Evolutionary conservation across 2,888 invertebrate species (phyloP).

Genomic region (Diaperis boleti): DNA sequence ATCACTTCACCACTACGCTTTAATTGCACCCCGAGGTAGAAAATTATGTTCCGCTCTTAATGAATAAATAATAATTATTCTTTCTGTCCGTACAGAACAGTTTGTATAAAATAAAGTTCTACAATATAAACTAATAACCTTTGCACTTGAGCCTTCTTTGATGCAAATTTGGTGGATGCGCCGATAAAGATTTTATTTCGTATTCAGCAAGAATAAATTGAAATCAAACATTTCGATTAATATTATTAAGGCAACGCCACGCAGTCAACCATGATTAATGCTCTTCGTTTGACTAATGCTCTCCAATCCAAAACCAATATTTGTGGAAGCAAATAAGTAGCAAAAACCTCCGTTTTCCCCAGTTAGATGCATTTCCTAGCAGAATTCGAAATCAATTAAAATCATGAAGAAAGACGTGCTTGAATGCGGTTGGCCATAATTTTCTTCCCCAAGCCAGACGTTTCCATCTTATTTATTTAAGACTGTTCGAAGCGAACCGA

Average conservation of each 20-base stretch:
- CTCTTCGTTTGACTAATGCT: conserved; percentile 14
- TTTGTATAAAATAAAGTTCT: too few relatives aligned
- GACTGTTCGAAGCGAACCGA: conserved; percentile 17
- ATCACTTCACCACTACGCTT: too few relatives aligned
- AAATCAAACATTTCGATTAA: conserved; percentile 22
- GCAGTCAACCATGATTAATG: conserved; percentile 35
- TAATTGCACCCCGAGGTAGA: too few relatives aligned
- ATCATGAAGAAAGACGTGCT: conserved; percentile 12
- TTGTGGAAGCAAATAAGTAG: conserved; percentile 1
- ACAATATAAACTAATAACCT: too few relatives aligned
- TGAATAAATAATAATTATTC: too few relatives aligned
- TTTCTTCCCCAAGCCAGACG: conserved; percentile 16
- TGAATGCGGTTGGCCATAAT: conserved; percentile 31
- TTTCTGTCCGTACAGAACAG: too few relatives aligned
- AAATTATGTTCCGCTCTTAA: too few relatives aligned
- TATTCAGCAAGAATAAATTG: conserved; percentile 3
- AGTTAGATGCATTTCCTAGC: conserved; percentile 6
- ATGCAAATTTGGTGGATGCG: conserved; percentile 32
- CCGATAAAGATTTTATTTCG: conserved; percentile 10
- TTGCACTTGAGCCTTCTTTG: too few relatives aligned
- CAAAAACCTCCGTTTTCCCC: conserved; percentile 6
- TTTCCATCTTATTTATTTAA: conserved; percentile 33
- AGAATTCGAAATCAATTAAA: conserved; percentile 27
- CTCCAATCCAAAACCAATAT: conserved; percentile 29
- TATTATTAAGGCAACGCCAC: conserved; percentile 30